Evolutionary conservation across 2,888 invertebrate species (phyloP).

Genomic region (Drosophila kokeensis): DNA sequence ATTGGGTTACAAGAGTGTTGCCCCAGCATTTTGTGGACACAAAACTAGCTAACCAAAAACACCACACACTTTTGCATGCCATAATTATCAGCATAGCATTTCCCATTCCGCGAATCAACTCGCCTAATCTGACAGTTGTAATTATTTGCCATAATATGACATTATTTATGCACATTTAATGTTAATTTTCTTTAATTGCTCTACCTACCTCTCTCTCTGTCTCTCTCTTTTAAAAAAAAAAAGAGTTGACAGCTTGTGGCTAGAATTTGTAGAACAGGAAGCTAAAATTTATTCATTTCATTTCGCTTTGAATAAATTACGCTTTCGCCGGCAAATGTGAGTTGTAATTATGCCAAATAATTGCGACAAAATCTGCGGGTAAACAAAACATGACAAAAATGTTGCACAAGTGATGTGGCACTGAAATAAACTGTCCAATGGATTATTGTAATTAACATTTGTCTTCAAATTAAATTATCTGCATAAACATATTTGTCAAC

Average conservation of each 20-base stretch:
- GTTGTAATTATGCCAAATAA: slow-evolving; percentile 20
- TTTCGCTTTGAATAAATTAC: slow-evolving; percentile 45
- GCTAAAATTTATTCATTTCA: slow-evolving; percentile 43
- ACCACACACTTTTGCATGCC: slow-evolving; percentile 56
- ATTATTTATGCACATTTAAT: slow-evolving; percentile 75
- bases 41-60: neutral
- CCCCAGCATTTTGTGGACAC: slow-evolving; percentile 45
- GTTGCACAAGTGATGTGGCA: neutral
- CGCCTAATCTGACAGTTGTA: slow-evolving; percentile 70
- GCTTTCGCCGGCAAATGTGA: slow-evolving; percentile 11
- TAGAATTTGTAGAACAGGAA: slow-evolving; percentile 21
- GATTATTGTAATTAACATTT: neutral
- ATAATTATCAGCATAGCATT: slow-evolving; percentile 56
- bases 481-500: neutral
- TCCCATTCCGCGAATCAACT: slow-evolving; percentile 15
- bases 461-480: neutral
- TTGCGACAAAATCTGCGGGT: neutral
- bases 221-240: slow-evolving; percentile 2
- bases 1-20: slow-evolving; percentile 73
- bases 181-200: slow-evolving; percentile 51
- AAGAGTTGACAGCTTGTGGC: slow-evolving; percentile 53
- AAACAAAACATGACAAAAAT: neutral
- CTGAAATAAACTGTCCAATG: neutral
- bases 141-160: slow-evolving; percentile 75
- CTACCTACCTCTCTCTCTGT: neutral